Evolutionary conservation across 2,888 invertebrate species (phyloP), one percentile per base, ranked within the genome.

Genomic region (Drosophila dives): DNA sequence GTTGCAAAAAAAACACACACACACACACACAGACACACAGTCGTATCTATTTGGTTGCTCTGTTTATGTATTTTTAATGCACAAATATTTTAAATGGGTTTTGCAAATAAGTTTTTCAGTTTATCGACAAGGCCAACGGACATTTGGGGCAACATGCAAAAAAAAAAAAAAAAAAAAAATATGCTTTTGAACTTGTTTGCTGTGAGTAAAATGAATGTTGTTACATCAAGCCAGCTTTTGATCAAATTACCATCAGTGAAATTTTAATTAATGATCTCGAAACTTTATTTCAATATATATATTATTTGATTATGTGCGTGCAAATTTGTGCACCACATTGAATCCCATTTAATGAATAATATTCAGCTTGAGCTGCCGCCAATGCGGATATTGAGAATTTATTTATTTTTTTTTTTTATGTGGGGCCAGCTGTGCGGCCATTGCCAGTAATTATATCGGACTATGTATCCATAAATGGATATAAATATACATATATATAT

Each of bases 71-170:
- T 75, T 85, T 85, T 72, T 53, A 67, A 64, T 50, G 60, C 63
- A 70, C 77, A 80, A 74, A 80, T 85, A 85, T 87, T 82, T 85
- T 45, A 80, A 77, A 65, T 63, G 59, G 55, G 64, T 76, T 76
- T 76, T 72, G 50, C 63, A 71, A 69, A 70, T 68, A 55, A 49
- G 68, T 67, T 66, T 65, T 59, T 42, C 26, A 66, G 15, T 3
- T 23, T 3, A 23, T 45, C 45, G 45, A 4, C 12, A 15, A 45
- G 45, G 45, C 45, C 20, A 20, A 12, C 12, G 20, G 20, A 42
- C 40, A 60, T 26, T 26, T 26, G 34, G 26, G 36, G 45, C 45
- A 38, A 45, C 60, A 55, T 29, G 36, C 20, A 20, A 1, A 26
- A 26, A 4, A 29, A 29, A 29, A 26, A 26, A 26, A 26, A 26